phyloP scores from a whole-genome alignment of 2,888 invertebrate genomes.

The Scaptomyza caliginosa region DNA sequence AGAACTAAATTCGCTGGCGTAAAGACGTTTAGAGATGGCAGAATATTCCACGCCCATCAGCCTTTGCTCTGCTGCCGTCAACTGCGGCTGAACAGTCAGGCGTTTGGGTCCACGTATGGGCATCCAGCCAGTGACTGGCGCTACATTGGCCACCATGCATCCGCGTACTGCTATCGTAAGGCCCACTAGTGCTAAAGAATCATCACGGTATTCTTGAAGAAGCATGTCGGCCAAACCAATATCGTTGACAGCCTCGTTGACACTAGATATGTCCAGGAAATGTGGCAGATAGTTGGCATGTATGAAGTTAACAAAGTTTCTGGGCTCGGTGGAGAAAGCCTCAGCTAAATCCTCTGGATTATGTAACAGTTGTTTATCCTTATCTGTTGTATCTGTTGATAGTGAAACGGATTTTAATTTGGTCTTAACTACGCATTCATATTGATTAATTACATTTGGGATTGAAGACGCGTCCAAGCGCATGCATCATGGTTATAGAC shows the following conservation, averaged over 20 bases:
- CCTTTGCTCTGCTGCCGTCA: slow-evolving; percentile 34
- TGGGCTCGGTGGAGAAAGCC: slow-evolving; percentile 88
- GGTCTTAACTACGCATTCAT: not conserved
- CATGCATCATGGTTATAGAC: slow-evolving; percentile 89
- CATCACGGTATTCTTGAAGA: slow-evolving; percentile 87
- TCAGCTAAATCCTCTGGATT: slow-evolving; percentile 88
- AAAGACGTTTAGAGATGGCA: slow-evolving; percentile 55
- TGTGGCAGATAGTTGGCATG: slow-evolving; percentile 91
- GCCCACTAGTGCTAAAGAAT: slow-evolving; percentile 84
- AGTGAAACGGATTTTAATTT: not conserved
- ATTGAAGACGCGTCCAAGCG: slow-evolving; percentile 90
- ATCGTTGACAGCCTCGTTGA: slow-evolving; percentile 86
- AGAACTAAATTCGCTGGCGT: slow-evolving; percentile 62
- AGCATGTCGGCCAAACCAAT: slow-evolving; percentile 90
- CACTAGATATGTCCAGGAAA: slow-evolving; percentile 87
- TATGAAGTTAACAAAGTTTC: slow-evolving; percentile 88
- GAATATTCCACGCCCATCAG: slow-evolving; percentile 46
- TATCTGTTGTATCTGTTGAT: slow-evolving; percentile 38
- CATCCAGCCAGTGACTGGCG: slow-evolving; percentile 89
- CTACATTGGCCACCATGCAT: slow-evolving; percentile 89
- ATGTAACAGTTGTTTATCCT: slow-evolving; percentile 85
- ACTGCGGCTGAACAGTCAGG: slow-evolving; percentile 17
- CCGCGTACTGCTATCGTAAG: slow-evolving; percentile 88
- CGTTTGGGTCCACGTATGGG: slow-evolving; percentile 86
- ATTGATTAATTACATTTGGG: slow-evolving; percentile 87